Percentiles rank a stretch among this genome's conserved stretches.
phyloP scores from a whole-genome alignment of 2,888 invertebrate species.

The Zhuqinia jingwanae region DNA sequence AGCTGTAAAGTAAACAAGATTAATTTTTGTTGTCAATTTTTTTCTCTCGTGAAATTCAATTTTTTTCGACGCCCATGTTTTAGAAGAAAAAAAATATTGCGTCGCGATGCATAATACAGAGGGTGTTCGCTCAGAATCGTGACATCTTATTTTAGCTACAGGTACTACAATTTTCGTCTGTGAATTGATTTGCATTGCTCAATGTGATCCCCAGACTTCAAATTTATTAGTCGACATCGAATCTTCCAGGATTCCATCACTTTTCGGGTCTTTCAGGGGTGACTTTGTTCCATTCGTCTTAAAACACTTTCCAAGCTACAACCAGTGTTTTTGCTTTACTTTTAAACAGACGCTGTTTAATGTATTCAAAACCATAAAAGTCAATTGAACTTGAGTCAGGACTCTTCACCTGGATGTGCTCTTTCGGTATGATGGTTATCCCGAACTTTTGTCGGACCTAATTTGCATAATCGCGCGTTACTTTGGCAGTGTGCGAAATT shows the following conservation, averaged over 20 bases:
- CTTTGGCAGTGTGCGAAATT: slow-evolving; percentile 42
- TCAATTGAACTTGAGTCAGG: slow-evolving; percentile 67
- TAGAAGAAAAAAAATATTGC: no score
- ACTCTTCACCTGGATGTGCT: slow-evolving; percentile 56
- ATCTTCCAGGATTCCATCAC: background rate
- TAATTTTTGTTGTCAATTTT: no score
- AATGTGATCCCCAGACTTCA: background rate
- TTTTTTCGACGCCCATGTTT: no score
- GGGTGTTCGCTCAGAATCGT: no score
- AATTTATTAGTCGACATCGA: background rate
- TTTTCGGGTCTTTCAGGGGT: background rate
- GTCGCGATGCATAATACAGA: no score
- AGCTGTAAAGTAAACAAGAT: no score
- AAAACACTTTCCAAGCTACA: slow-evolving; percentile 48
- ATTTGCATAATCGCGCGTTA: slow-evolving; percentile 22
- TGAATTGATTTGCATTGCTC: no score
- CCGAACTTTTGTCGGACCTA: slow-evolving; percentile 33
- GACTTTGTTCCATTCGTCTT: slow-evolving; percentile 32
- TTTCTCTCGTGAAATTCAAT: no score
- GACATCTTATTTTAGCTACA: no score
- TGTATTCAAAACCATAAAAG: slow-evolving; percentile 67
- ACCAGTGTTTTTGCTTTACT: slow-evolving; percentile 41
- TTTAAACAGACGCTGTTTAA: slow-evolving; percentile 55
- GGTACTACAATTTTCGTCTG: no score
- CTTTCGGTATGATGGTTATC: slow-evolving; percentile 44